These are phyloP conservation scores for Aramus guarauna DNA, from an alignment of 2,113 vertebrate species.

Conservation along the genomic window DNA sequence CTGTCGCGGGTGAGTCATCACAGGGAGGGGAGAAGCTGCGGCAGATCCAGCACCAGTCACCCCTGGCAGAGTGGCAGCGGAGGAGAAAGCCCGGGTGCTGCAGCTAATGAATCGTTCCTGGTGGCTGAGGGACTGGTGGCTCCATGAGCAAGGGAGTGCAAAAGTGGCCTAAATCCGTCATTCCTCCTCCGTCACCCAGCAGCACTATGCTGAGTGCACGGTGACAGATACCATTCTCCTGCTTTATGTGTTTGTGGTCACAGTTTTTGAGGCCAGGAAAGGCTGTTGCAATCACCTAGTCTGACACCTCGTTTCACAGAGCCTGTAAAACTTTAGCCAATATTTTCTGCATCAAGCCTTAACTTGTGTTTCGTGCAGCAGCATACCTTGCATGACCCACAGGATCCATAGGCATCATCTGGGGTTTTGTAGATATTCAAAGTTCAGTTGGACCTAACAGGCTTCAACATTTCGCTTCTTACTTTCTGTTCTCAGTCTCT, in stretches of 20 bases:
- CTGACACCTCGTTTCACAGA: not conserved
- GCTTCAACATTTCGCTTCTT: not conserved
- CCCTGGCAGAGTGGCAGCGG: not conserved
- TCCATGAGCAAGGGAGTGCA: rapidly evolving
- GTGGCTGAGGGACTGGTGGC: not conserved
- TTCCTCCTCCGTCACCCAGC: rapidly evolving
- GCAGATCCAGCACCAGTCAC: rapidly evolving
- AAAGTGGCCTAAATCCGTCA: not conserved
- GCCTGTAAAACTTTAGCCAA: not conserved
- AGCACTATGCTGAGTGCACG: rapidly evolving
- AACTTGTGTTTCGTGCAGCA: not conserved
- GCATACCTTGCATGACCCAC: not conserved
- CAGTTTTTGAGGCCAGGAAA: not conserved
- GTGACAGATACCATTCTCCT: not conserved
- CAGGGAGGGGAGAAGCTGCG: not conserved
- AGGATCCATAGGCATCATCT: rapidly evolving
- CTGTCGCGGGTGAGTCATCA: rapidly evolving
- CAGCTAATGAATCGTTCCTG: not conserved
- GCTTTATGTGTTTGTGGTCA: not conserved
- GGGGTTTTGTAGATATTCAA: not conserved
- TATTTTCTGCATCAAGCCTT: not conserved
- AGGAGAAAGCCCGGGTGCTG: not conserved
- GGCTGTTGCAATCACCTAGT: not conserved
- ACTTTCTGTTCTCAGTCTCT: not conserved
- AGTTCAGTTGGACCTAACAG: not conserved